These are phyloP conservation scores for Baronia brevicornis DNA, from an alignment of 2,888 invertebrate species.

Conservation along the genomic window DNA sequence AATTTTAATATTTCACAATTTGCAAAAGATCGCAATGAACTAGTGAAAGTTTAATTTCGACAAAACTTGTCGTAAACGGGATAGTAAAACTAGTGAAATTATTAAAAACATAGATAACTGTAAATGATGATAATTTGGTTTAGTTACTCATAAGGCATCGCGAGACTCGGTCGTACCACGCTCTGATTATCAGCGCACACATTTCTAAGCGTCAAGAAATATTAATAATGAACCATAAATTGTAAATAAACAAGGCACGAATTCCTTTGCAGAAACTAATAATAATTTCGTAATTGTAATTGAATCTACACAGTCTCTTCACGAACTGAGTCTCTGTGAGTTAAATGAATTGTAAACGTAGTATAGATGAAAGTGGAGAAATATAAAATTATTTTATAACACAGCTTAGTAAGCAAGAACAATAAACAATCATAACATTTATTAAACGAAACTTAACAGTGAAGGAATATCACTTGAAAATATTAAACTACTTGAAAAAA, in stretches of 20 bases:
- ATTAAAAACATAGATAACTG: slow-evolving; percentile 43
- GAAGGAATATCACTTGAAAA: too few species aligned
- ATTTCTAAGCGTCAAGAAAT: slow-evolving; percentile 42
- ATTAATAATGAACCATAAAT: slow-evolving; percentile 45
- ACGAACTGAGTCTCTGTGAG: slow-evolving; percentile 42
- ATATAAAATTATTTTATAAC: slow-evolving; percentile 27
- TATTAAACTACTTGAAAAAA: too few species aligned
- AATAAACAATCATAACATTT: too few species aligned
- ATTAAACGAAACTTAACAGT: too few species aligned
- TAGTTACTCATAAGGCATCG: slow-evolving; percentile 56
- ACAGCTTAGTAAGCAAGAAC: not conserved
- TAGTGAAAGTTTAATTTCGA: slow-evolving; percentile 9
- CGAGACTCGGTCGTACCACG: slow-evolving; percentile 50
- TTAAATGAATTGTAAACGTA: slow-evolving; percentile 52
- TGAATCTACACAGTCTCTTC: slow-evolving; percentile 50
- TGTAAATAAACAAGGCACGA: slow-evolving; percentile 38
- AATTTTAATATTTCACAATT: too few species aligned
- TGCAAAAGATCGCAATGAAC: too few species aligned
- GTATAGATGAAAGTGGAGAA: slow-evolving; percentile 60
- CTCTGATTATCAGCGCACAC: slow-evolving; percentile 56
- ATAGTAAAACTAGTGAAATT: slow-evolving; percentile 13
- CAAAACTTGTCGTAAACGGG: slow-evolving; percentile 5
- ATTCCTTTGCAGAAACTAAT: slow-evolving; percentile 32
- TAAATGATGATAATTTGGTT: slow-evolving; percentile 62
- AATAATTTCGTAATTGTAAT: slow-evolving; percentile 44